Conservation (phyloP, 2,113 vertebrate species). For the Ammodytes marinus region DNA sequence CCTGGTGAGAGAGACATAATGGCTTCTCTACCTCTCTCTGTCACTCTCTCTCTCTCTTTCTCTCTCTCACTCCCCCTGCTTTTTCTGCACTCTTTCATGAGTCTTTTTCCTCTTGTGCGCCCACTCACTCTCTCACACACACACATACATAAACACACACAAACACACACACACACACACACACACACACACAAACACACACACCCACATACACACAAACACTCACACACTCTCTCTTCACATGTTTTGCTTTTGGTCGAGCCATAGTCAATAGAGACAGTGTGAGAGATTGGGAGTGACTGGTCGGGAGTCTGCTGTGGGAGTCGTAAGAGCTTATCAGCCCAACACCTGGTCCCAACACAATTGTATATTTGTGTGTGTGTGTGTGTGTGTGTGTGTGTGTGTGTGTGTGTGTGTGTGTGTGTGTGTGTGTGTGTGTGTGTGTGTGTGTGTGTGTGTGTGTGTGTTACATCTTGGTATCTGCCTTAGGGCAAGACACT, state of each 20-base stretch:
- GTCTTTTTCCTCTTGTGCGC: not conserved
- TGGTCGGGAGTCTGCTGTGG: slow-evolving; percentile 64
- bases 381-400: not conserved
- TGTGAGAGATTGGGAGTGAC: slow-evolving; percentile 67
- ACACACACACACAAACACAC: slow-evolving; percentile 12
- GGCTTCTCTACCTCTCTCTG: slow-evolving; percentile 29
- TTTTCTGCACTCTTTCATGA: slow-evolving; percentile 8
- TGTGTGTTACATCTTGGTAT: slow-evolving; percentile 2
- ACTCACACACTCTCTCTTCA: not conserved
- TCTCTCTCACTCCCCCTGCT: not conserved
- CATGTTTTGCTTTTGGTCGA: slow-evolving; percentile 39
- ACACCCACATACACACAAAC: not conserved
- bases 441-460: not conserved
- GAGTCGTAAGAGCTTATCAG: slow-evolving; percentile 76
- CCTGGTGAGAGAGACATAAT: slow-evolving; percentile 90
- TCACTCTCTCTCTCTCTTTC: not conserved
- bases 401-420: not conserved
- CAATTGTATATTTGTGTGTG: slow-evolving; percentile 15
- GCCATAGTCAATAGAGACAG: slow-evolving; percentile 64
- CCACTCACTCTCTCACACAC: slow-evolving; percentile 3
- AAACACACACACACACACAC: not conserved
- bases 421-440: not conserved
- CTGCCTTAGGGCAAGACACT: not conserved
- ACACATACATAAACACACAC: not conserved
- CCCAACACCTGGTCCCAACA: slow-evolving; percentile 75